These are phyloP conservation scores for Microchirus variegatus DNA, from an alignment of 2,797 vertebrate species.

Conservation along the genomic window DNA sequence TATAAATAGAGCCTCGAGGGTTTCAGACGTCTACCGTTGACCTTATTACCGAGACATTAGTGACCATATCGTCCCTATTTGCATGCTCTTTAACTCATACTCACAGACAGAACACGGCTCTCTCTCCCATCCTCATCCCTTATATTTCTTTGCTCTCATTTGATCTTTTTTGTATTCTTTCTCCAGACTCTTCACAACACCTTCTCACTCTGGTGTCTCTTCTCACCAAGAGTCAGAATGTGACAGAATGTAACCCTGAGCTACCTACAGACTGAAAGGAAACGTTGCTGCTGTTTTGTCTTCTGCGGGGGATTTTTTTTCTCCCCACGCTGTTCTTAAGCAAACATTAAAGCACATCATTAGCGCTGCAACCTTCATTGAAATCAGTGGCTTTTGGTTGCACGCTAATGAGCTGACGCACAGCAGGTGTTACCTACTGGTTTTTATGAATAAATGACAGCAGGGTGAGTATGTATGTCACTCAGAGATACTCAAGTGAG, in stretches of 20 bases:
- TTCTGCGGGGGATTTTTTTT: too few species aligned
- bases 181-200: too few species aligned
- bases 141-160: too few species aligned
- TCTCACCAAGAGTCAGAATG: too few species aligned
- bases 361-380: conserved; percentile 10
- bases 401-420: conserved; percentile 41
- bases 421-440: conserved; percentile 13
- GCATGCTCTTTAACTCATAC: conserved; percentile 7
- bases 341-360: conserved; percentile 49
- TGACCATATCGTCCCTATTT: conserved; percentile 42
- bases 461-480: neutral
- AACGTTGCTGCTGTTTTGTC: too few species aligned
- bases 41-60: conserved; percentile 75
- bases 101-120: neutral
- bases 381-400: neutral
- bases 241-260: too few species aligned
- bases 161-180: too few species aligned
- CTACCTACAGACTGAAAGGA: too few species aligned
- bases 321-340: neutral
- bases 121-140: too few species aligned
- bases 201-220: too few species aligned
- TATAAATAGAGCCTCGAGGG: conserved; percentile 68
- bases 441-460: conserved; percentile 32
- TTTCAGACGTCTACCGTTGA: conserved; percentile 69
- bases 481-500: conserved; percentile 7